Evolutionary conservation across 2,888 invertebrate species (phyloP).

Genomic region (Stegana nigrithorax): DNA sequence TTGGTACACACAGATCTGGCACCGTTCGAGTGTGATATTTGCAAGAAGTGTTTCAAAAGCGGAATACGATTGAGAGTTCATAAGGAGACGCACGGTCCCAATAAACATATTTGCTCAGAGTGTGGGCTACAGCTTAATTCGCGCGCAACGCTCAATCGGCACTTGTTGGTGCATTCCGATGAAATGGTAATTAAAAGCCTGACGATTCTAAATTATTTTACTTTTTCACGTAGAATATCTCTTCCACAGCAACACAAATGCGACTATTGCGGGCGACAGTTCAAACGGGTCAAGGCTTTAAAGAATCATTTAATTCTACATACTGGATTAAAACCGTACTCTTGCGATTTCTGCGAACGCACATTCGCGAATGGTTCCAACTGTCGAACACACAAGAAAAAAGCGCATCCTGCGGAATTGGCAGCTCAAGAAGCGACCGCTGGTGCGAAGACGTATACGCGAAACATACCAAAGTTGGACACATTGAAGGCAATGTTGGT

Average conservation of each 20-base stretch:
- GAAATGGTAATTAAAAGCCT: no score
- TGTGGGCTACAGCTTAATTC: conserved; percentile 64
- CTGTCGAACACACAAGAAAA: conserved; percentile 68
- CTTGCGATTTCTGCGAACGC: conserved; percentile 68
- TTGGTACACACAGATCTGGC: conserved; percentile 70
- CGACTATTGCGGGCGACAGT: conserved; percentile 64
- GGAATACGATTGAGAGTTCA: conserved; percentile 58
- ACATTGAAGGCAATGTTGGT: conserved; percentile 66
- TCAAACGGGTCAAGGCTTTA: conserved; percentile 67
- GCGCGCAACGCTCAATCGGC: conserved; percentile 59
- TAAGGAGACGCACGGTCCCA: conserved; percentile 64
- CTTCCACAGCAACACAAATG: conserved; percentile 66
- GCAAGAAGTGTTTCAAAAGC: conserved; percentile 67
- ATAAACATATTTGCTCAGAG: conserved; percentile 62
- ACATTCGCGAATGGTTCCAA: conserved; percentile 69
- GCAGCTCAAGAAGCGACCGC: conserved; percentile 66
- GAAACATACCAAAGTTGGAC: conserved; percentile 67
- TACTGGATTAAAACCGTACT: conserved; percentile 66
- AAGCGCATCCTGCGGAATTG: conserved; percentile 65
- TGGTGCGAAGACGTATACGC: conserved; percentile 57
- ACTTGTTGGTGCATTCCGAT: conserved; percentile 64
- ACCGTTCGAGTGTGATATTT: conserved; percentile 69
- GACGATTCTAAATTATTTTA: no score
- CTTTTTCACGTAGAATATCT: no score
- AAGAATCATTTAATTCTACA: conserved; percentile 68